Percentiles rank a stretch among this genome's conserved stretches.
Evolutionary conservation across 2,113 vertebrate species (phyloP).

Genomic region (Channa maculata): DNA sequence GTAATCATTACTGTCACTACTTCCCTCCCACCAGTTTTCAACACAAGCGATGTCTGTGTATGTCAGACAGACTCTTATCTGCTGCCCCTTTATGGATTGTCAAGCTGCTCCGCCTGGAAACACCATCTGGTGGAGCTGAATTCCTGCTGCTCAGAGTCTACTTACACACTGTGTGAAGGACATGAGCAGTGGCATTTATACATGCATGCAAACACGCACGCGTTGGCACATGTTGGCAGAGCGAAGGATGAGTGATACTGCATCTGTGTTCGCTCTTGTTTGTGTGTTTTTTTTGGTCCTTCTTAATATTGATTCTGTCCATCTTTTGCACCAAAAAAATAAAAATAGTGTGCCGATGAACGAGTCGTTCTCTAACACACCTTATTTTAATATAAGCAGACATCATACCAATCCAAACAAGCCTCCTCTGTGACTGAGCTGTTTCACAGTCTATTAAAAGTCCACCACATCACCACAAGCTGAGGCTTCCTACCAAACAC

Average conservation of each 20-base stretch:
- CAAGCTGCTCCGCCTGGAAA: conserved; percentile 62
- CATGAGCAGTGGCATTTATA: conserved; percentile 7
- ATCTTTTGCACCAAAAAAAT: background rate
- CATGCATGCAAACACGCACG: background rate
- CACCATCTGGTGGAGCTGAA: conserved; percentile 51
- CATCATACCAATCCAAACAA: background rate
- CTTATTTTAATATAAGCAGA: background rate
- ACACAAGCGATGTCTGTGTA: conserved; percentile 18
- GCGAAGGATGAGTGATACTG: too few relatives aligned
- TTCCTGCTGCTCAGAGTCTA: conserved; percentile 53
- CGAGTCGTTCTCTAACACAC: background rate
- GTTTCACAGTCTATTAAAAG: conserved; percentile 29
- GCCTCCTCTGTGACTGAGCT: conserved; percentile 4
- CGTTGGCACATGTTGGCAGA: background rate
- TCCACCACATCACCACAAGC: conserved; percentile 20
- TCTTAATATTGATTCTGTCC: background rate
- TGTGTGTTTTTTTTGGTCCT: too few relatives aligned
- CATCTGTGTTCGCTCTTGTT: too few relatives aligned
- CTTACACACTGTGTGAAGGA: conserved; percentile 49
- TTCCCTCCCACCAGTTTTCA: conserved; percentile 1
- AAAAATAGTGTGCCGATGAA: background rate
- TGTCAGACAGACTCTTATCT: conserved; percentile 49
- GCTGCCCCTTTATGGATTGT: conserved; percentile 36
- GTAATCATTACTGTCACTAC: background rate
- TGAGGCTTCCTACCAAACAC: background rate